Evolutionary conservation across 2,888 invertebrate genomes (phyloP).

Genomic region (Leucophenga montana): DNA sequence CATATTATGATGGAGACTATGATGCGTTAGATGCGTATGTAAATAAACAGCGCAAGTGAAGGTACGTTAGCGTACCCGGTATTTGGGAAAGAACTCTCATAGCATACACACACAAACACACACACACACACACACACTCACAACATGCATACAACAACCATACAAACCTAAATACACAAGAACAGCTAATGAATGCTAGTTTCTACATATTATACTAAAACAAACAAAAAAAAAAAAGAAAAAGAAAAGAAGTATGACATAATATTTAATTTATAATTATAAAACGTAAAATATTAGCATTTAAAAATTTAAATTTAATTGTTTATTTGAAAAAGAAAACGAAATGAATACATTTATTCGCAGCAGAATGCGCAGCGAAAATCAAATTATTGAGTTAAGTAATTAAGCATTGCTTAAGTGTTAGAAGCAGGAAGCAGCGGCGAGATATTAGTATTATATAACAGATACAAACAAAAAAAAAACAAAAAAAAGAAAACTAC

Average conservation of each 20-base stretch:
- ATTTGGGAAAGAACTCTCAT: background rate
- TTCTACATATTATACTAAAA: slow-evolving; percentile 13
- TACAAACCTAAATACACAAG: slow-evolving; percentile 28
- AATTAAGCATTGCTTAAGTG: slow-evolving; percentile 12
- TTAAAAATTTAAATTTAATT: slow-evolving; percentile 18
- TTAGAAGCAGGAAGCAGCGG: background rate
- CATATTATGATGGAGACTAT: slow-evolving; percentile 33
- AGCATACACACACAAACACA: slow-evolving; percentile 25
- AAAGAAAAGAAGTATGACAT: background rate
- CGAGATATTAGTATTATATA: slow-evolving; percentile 16
- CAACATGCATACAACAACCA: slow-evolving; percentile 24
- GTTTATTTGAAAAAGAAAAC: slow-evolving; percentile 11
- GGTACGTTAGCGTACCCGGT: too few relatives aligned
- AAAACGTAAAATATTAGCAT: slow-evolving; percentile 31
- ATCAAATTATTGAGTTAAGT: background rate
- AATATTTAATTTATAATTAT: slow-evolving; percentile 16
- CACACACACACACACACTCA: slow-evolving; percentile 33
- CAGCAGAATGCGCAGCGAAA: background rate
- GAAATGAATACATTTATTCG: slow-evolving; percentile 16
- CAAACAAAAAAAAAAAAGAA: slow-evolving; percentile 3
- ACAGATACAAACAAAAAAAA: slow-evolving; percentile 13
- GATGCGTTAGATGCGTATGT: slow-evolving; percentile 27
- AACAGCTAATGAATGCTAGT: slow-evolving; percentile 18
- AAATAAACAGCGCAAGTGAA: background rate
- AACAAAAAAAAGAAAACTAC: slow-evolving; percentile 17